These are phyloP conservation scores for Tenodera sinensis DNA, from an alignment of 2,888 invertebrate species.

Conservation along the genomic window DNA sequence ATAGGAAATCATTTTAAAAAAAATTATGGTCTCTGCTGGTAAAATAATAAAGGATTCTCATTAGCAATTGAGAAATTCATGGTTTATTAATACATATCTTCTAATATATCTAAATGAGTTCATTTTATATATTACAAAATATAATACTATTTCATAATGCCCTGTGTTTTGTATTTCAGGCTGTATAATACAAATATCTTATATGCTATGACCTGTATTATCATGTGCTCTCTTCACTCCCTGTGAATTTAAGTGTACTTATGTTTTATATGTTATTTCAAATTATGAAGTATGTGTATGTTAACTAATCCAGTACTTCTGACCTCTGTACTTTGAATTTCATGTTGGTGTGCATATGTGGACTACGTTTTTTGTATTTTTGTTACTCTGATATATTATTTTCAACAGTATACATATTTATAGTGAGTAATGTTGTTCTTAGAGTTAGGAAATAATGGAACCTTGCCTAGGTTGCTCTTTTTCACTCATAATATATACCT, in stretches of 20 bases:
- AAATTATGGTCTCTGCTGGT: too few relatives aligned
- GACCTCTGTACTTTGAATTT: neutral
- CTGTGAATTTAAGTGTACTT: neutral
- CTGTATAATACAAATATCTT: neutral
- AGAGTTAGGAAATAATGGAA: neutral
- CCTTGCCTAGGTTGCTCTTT: constrained; percentile 15
- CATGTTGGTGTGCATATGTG: neutral
- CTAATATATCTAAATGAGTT: neutral
- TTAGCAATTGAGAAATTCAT: too few relatives aligned
- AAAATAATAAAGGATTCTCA: too few relatives aligned
- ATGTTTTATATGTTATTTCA: neutral
- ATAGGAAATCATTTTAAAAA: too few relatives aligned
- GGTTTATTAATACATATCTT: too few relatives aligned
- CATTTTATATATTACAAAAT: neutral
- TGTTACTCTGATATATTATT: neutral
- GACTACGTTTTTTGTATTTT: neutral
- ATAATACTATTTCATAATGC: neutral
- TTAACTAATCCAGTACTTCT: neutral
- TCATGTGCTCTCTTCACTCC: neutral
- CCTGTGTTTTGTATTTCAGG: neutral
- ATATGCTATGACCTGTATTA: neutral
- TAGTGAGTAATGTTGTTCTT: neutral
- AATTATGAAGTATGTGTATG: neutral
- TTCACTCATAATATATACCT: neutral
- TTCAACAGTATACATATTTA: neutral